Conservation (phyloP, 2,113 vertebrate species). For the Cinclus mexicanus region DNA sequence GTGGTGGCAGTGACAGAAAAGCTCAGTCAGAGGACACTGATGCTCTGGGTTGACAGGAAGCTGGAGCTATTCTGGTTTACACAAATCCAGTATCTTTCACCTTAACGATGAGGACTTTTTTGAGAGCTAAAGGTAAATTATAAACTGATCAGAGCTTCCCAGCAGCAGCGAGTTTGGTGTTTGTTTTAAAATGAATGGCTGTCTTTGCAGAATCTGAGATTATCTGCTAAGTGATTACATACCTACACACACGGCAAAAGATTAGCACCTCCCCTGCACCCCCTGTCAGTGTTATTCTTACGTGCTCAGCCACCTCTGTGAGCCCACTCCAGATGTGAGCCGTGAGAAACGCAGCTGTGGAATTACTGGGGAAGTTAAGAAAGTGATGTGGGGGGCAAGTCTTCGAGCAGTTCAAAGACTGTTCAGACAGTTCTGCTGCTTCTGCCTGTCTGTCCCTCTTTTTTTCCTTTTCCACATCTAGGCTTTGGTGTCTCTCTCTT, state of each 20-base stretch:
- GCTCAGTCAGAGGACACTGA: not conserved
- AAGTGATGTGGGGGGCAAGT: not conserved
- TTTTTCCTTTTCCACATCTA: fast-evolving
- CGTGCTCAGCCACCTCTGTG: not conserved
- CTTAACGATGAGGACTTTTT: not conserved
- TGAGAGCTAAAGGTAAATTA: not conserved
- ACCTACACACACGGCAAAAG: not conserved
- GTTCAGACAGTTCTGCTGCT: not conserved
- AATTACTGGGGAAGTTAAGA: not conserved
- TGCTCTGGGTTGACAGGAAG: not conserved
- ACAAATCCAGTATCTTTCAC: not conserved
- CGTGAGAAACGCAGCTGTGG: not conserved
- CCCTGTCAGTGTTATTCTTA: not conserved
- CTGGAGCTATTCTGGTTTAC: not conserved
- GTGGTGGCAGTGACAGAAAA: not conserved
- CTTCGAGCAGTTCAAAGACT: not conserved
- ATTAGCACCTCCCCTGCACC: not conserved
- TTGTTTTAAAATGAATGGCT: not conserved
- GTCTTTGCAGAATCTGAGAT: not conserved
- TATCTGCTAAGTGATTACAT: not conserved
- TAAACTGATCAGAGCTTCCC: not conserved
- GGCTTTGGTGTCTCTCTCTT: not conserved
- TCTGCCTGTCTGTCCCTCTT: not conserved
- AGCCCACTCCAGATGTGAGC: not conserved
- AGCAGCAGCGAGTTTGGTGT: not conserved